Evolutionary conservation across 2,888 invertebrate species (phyloP), one percentile per base, ranked within the genome.

Genomic region (Seira ritae): DNA sequence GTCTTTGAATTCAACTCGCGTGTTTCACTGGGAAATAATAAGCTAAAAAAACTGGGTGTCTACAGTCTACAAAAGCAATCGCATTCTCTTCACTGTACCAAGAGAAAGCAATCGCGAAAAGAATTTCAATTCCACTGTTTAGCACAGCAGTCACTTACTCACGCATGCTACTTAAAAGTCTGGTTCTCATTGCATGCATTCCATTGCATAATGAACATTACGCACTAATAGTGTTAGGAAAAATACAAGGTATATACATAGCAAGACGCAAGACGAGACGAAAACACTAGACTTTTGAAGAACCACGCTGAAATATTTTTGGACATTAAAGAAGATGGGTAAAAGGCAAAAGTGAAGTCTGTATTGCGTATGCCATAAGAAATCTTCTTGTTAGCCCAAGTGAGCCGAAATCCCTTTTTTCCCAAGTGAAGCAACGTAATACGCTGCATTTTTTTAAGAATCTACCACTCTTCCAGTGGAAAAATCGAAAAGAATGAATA

Each of bases 331-430:
- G 75, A 75, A 81, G 75, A 74, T 69, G 69, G 74, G 69, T n/a
- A 60, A 20, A 77, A 82, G 82, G 78, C 83, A 69, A 80, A 86
- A 81, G 84, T 82, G 77, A 86, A 84, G 80, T 84, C 80, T n/a
- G n/a, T n/a, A n/a, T n/a, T n/a, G n/a, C 85, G 84, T 81, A 82
- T 83, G 80, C 74, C 80, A 83, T 84, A 84, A 82, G 80, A 84
- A 84, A 78, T 67, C 72, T 70, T 76, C 85, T 85, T 82, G 87
- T 87, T 85, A 85, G 85, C 80, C 76, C 65, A 46, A 71, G n/a
- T 42, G 46, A 42, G 6, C 42, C 12, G 42, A 42, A 42, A 42
- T 46, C 46, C 72, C 66, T 66, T 75, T 75, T 65, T 15, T 20
- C 24, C 69, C 22, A 31, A 24, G 66, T 66, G 22, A 50, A 66